phyloP scores from a whole-genome alignment of 1,140 invertebrate genomes.

The Zaprionus camerounensis region DNA sequence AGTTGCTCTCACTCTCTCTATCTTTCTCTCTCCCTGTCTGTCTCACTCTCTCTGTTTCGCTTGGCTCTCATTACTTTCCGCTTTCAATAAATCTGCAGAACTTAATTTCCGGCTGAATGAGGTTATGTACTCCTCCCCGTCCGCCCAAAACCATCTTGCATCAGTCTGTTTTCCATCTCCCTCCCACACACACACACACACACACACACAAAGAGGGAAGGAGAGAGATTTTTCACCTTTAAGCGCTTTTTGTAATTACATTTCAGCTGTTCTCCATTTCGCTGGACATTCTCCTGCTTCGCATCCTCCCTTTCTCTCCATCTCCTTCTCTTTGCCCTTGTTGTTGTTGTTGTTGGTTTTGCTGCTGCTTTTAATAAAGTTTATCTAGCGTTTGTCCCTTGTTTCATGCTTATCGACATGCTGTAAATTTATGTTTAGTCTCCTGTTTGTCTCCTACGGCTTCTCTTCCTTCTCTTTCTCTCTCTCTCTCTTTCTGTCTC shows the following conservation, averaged over 20 bases:
- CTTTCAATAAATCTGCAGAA: conserved; percentile 84
- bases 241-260: conserved; percentile 82
- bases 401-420: conserved; percentile 78
- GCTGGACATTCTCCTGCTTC: conserved; percentile 33
- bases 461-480: conserved; percentile 26
- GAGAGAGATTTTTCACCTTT: conserved; percentile 72
- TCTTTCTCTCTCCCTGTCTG: conserved; percentile 9
- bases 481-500: conserved; percentile 35
- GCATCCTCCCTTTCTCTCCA: not conserved
- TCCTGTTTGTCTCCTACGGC: conserved; percentile 12
- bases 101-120: conserved; percentile 84
- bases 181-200: conserved; percentile 23
- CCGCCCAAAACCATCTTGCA: conserved; percentile 6
- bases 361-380: conserved; percentile 78
- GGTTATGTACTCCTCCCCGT: conserved; percentile 43
- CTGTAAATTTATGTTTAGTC: conserved; percentile 78
- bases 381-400: conserved; percentile 81
- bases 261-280: conserved; percentile 74
- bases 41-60: conserved; percentile 25
- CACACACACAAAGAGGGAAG: conserved; percentile 14
- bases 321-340: not conserved
- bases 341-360: conserved; percentile 28
- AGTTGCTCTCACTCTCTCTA: conserved; percentile 11
- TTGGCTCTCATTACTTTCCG: conserved; percentile 81
- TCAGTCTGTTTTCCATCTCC: conserved; percentile 15